These are phyloP conservation scores for Coryphaenoides rupestris DNA, from an alignment of 2,113 vertebrate genomes.

Conservation along the genomic window DNA sequence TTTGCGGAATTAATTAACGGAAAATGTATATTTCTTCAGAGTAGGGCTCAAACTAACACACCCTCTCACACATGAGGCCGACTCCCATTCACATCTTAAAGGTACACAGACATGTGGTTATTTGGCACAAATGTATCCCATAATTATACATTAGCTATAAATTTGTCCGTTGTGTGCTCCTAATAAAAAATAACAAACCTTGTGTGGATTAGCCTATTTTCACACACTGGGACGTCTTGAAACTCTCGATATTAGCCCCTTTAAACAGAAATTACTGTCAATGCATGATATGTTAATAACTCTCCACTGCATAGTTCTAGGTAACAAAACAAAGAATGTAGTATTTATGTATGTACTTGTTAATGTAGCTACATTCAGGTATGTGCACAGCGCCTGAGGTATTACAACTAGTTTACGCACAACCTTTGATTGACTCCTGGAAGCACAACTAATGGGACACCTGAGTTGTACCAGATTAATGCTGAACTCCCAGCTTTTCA, in stretches of 20 bases:
- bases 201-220: conserved; percentile 25
- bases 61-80: no score
- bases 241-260: not conserved
- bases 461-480: conserved; percentile 18
- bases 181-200: not conserved
- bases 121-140: conserved; percentile 47
- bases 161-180: not conserved
- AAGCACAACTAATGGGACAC: conserved; percentile 29
- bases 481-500: no score
- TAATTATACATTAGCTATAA: conserved; percentile 13
- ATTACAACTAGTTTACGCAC: conserved; percentile 19
- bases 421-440: conserved; percentile 11
- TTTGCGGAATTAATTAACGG: no score
- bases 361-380: conserved; percentile 29
- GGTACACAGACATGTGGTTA: conserved; percentile 1
- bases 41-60: no score
- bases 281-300: not conserved
- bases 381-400: conserved; percentile 39
- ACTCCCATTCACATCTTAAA: not conserved
- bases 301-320: conserved; percentile 6
- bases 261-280: conserved; percentile 4
- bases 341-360: conserved; percentile 3
- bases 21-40: no score
- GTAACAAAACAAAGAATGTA: conserved; percentile 4
- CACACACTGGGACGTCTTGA: conserved; percentile 1